Percentiles rank a stretch among this genome's conserved stretches.
These are phyloP conservation scores for Dromaius novaehollandiae DNA, from an alignment of 2,113 vertebrate genomes.

Conservation along the genomic window DNA sequence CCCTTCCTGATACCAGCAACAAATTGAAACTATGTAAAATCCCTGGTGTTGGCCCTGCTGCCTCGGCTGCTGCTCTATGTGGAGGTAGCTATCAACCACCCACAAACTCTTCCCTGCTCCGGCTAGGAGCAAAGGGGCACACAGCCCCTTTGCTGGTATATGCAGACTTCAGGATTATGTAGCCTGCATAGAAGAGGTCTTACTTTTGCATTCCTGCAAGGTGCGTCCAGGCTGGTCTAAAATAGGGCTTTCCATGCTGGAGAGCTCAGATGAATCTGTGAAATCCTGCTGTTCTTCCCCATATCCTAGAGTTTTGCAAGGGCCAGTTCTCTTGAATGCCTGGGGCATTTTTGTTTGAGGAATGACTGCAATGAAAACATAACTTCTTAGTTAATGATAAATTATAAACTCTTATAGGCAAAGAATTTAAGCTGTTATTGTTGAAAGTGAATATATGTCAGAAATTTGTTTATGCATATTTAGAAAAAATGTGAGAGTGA, in stretches of 20 bases:
- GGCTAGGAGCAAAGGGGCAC: neutral
- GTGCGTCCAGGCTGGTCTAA: neutral
- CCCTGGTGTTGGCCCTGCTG: neutral
- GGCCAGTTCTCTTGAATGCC: neutral
- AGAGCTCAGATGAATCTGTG: neutral
- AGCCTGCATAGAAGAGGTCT: neutral
- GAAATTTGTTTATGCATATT: slow-evolving; percentile 1
- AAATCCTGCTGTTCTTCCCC: neutral
- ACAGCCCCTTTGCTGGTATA: neutral
- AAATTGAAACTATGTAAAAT: neutral
- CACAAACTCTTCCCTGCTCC: neutral
- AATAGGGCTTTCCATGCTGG: neutral
- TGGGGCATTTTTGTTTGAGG: neutral
- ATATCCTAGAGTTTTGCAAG: neutral
- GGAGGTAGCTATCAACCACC: neutral
- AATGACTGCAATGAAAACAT: neutral
- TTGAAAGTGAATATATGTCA: neutral
- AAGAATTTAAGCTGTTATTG: neutral
- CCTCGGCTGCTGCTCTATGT: neutral
- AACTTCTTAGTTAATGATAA: neutral
- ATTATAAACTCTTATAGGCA: neutral
- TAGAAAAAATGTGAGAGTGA: neutral
- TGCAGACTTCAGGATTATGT: neutral
- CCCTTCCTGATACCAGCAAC: neutral
- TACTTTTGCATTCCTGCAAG: neutral